Evolutionary conservation across 2,888 invertebrate species (phyloP), one percentile per base, ranked within the genome.

Genomic region (Aricia artaxerxes): DNA sequence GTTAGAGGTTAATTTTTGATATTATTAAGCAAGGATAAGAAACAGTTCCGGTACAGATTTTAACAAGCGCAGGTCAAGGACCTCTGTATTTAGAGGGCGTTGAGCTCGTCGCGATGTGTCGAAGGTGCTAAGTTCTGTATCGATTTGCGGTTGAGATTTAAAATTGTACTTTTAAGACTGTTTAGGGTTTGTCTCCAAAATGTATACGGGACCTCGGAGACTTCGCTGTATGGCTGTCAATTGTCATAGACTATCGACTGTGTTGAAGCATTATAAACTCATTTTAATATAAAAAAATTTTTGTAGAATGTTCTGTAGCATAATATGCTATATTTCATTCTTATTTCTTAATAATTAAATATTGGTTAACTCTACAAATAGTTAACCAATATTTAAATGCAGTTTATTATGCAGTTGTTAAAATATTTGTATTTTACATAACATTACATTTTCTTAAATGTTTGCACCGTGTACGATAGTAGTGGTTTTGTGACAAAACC

Each of bases 1-100:
- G 49, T 44, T 16, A 16, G 57, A 57, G 49, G 9, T 49, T 49
- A 49, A 49, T 16, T 16, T 57, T 16, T 4, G 16, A 16, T 16
- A 11, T 16, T 57, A 57, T 57, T 57, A 16, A 57, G 57, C 16
- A 57, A 57, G 57, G 69, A 69, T 35, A 13, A 38, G 13, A 49
- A 49, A 9, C 49, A 11, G 35, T 69, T 38, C 69, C 69, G 69
- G 35, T 69, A 69, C 69, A 35, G 69, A 69, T 64, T 64, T 64
- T 35, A 38, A 35, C 69, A 69, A 16, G 69, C 69, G 11, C 35
- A 69, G 69, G 69, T 35, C 69, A 69, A 69, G 69, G 69, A 69
- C 69, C 69, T 16, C 5, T 5, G 5, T 69, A 69, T 35, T 69
- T 35, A 69, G 35, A 38, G 35, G 69, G 69, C 69, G 13, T 69